Evolutionary conservation across 1,140 invertebrate species (phyloP), one percentile per base, ranked within the genome.

Genomic region (Cydia amplana): DNA sequence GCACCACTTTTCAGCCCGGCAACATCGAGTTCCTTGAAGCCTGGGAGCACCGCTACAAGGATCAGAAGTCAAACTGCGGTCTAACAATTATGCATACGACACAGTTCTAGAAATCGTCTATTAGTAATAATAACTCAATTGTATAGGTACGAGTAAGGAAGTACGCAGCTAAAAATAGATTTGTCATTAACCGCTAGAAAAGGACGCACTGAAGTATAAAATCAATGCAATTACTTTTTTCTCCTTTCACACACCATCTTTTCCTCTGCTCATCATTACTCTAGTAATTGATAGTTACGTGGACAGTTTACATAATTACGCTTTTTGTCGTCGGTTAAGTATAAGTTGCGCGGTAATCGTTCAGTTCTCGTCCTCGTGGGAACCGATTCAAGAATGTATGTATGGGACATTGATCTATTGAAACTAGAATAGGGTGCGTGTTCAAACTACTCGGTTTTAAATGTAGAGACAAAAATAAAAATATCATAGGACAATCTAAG

Each of bases 171-270:
- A 60, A 23, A 60, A 60, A 23, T 60, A 23, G 55, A 60, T 23
- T 23, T 60, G 20, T 60, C 55, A 23, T 60, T 10, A 23, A 23
- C n/a, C 18, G 55, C 18, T 23, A 60, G n/a, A n/a, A 18, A 60
- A 60, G 55, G 55, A 60, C 20, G 20, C 20, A 18, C 51, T 55
- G 4, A 7, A 23, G 20, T 23, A 60, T 23, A 20, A 60, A 18
- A 60, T 23, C 55, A 23, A 60, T 60, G 55, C 55, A 67, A 67
- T 67, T 32, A 32, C 64, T 36, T 70, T 70, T 70, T 36, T 14
- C 2, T 16, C 25, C 25, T 12, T 51, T 70, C 65, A 36, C 32
- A 70, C n/a, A 70, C 9, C 12, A 36, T 60, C 18, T 32, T 32
- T n/a, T 28, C 25, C 65, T 28, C 14, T 0, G 16, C 28, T 70